These are phyloP conservation scores for Phrynosoma platyrhinos DNA, from an alignment of 2,113 vertebrate species.

Conservation along the genomic window DNA sequence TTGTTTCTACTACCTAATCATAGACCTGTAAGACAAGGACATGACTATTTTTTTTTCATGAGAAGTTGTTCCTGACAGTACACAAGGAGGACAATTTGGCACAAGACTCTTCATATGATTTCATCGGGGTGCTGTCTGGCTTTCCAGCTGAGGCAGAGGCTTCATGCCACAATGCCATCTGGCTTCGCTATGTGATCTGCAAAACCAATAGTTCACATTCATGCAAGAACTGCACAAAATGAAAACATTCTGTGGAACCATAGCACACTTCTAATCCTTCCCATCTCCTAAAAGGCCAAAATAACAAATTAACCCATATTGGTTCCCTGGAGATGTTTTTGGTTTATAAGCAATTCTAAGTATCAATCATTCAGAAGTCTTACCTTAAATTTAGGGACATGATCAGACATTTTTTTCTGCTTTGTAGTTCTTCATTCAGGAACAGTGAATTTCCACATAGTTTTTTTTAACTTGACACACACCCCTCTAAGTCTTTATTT, in stretches of 20 bases:
- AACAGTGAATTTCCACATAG: background rate
- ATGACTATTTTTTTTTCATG: background rate
- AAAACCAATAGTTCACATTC: background rate
- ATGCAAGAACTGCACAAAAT: background rate
- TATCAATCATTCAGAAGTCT: background rate
- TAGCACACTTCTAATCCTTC: background rate
- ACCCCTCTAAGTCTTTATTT: background rate
- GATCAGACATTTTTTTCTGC: background rate
- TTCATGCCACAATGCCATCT: background rate
- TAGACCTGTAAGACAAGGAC: background rate
- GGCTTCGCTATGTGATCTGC: background rate
- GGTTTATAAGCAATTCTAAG: too few species aligned
- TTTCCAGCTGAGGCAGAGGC: background rate
- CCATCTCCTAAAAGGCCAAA: background rate
- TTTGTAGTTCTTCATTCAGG: background rate
- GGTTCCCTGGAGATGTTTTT: background rate
- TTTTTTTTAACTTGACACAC: background rate
- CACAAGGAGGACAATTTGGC: background rate
- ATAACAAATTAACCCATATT: background rate
- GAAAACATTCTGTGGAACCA: background rate
- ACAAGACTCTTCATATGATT: background rate
- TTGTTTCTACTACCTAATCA: background rate
- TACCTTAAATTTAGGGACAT: background rate
- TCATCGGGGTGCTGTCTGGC: slow-evolving; percentile 10
- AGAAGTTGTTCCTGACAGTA: background rate